These are phyloP conservation scores for Pentalonia nigronervosa DNA, from an alignment of 1,140 invertebrate species.

Conservation along the genomic window DNA sequence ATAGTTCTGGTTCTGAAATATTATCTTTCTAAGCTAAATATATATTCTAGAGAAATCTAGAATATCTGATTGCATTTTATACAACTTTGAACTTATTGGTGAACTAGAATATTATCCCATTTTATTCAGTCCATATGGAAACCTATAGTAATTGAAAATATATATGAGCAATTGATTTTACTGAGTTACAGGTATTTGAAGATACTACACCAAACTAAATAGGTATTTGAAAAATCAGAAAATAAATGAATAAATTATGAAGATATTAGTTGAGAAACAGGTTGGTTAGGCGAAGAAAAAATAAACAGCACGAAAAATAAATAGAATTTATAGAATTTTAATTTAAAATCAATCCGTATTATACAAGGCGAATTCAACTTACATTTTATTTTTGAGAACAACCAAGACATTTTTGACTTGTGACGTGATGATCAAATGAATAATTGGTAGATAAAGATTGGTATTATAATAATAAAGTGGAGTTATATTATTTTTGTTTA, in stretches of 20 bases:
- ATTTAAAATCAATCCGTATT: not conserved
- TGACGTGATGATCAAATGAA: not conserved
- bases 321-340: not conserved
- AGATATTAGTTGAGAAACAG: not conserved
- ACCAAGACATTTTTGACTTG: not conserved
- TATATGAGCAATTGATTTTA: not conserved
- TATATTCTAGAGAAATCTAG: no score
- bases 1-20: no score
- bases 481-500: not conserved
- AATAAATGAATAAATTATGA: not conserved
- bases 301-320: not conserved
- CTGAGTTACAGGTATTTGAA: not conserved
- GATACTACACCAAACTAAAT: not conserved
- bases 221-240: not conserved
- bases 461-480: not conserved
- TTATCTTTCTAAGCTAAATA: no score
- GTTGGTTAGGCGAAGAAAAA: not conserved
- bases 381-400: constrained; percentile 22
- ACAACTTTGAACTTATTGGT: not conserved
- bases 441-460: not conserved
- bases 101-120: not conserved
- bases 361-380: not conserved
- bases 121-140: not conserved
- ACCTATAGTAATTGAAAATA: not conserved
- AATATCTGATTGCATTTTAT: not conserved